Percentiles rank a stretch among this genome's conserved stretches.
phyloP scores from a whole-genome alignment of 1,140 invertebrate genomes.

The Periplaneta americana region DNA sequence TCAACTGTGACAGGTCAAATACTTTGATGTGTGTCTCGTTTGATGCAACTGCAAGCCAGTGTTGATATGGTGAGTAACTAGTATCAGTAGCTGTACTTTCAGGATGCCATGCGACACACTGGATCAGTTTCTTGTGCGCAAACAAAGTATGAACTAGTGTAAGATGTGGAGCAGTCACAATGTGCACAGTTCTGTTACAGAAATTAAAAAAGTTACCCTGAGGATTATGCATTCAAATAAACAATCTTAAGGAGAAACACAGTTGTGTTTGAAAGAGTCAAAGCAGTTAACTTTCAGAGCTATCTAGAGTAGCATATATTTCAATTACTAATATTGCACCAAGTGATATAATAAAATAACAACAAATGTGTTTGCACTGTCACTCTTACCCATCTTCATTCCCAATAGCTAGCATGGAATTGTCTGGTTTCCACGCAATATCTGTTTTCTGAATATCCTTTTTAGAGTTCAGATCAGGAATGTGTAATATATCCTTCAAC shows the following conservation, averaged over 20 bases:
- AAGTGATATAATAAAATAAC: no score
- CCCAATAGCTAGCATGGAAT: conserved; percentile 49
- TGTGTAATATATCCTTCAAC: conserved; percentile 1
- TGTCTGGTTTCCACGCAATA: conserved; percentile 58
- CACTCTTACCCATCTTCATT: conserved; percentile 54
- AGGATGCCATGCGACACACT: conserved; percentile 65
- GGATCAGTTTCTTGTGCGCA: conserved; percentile 51
- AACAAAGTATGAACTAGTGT: conserved; percentile 33
- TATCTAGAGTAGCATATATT: no score
- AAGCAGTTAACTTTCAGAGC: no score
- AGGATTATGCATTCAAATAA: no score
- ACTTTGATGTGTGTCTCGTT: conserved; percentile 48
- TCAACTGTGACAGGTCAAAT: conserved; percentile 39
- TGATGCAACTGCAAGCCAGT: conserved; percentile 58
- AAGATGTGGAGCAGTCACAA: conserved; percentile 25
- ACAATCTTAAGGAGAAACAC: no score
- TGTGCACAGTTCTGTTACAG: conserved; percentile 23
- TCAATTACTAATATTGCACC: no score
- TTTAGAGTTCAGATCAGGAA: neutral
- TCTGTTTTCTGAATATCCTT: conserved; percentile 35
- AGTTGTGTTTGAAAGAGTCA: no score
- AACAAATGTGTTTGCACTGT: no score
- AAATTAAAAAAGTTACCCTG: no score
- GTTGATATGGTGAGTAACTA: conserved; percentile 46
- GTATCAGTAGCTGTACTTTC: conserved; percentile 48